Base-by-base conservation (phyloP, 2,888 invertebrate species). In the Pterobdella sp. region DNA sequence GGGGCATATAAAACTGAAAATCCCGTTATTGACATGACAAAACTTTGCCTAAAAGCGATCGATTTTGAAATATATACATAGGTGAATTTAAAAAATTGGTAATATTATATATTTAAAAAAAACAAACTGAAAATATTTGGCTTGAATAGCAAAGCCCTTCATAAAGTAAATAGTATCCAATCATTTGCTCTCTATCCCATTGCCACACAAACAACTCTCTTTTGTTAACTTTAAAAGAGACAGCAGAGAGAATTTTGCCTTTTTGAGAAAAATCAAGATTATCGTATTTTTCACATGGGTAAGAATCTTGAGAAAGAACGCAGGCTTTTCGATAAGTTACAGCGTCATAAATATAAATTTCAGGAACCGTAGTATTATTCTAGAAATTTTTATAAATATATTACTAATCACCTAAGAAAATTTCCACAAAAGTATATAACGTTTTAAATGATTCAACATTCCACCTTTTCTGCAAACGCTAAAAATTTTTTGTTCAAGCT, bases 191-290 rank as follows among this genome's bases (percentile, higher is more conserved):
- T 68, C 77, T 75, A 65, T 90, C 77, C 77, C 77, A 77, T 7
- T 74, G 74, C 77, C 77, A 77, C 52, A 63, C 63, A 36, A 71
- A 63, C 34, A 71, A 26, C 32, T 63, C 29, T 22, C 34, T 22
- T n/a, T 60, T 56, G 65, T 65, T 29, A 14, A 32, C 63, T 18
- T 22, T 60, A 22, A 60, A 34, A 29, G 63, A 29, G 42, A 94
- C 88, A 0, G 90, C 88, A 0, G 90, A 88, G 18, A 95, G 82
- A 77, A 89, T 89, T 81, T 90, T 91, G 1, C 90, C 91, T 82
- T 94, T 94, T 75, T 86, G 88, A 0, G 91, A 90, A 80, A 95
- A 93, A 36, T 88, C 87, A 0, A 92, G 84, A 73, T 89, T 88
- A 18, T 88, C 88, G 80, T 90, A 90, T 79, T 89, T 89, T 73